Evolutionary conservation across 2,888 invertebrate genomes (phyloP).

Genomic region (Entomobrya proxima): DNA sequence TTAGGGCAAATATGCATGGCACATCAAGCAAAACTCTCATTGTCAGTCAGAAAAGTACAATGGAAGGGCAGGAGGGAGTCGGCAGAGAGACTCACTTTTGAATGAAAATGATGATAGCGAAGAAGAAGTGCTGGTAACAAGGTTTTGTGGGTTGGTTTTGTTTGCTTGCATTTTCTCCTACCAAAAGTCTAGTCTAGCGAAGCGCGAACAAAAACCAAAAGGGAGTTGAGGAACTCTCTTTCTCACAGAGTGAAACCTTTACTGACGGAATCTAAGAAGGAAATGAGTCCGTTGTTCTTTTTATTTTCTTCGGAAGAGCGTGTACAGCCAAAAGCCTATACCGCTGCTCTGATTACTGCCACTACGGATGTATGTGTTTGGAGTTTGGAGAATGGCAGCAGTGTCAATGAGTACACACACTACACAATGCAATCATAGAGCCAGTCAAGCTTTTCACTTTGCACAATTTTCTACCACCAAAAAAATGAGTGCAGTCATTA

Average conservation of each 20-base stretch:
- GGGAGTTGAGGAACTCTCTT: too few relatives aligned
- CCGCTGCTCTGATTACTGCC: not conserved
- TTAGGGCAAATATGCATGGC: too few relatives aligned
- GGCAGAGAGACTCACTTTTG: not conserved
- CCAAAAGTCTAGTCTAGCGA: too few relatives aligned
- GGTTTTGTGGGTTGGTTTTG: too few relatives aligned
- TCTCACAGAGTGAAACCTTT: too few relatives aligned
- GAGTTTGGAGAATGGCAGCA: not conserved
- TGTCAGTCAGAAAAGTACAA: not conserved
- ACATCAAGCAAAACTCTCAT: too few relatives aligned
- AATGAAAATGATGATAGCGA: too few relatives aligned
- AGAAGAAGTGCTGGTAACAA: conserved; percentile 3
- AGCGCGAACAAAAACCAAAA: not conserved
- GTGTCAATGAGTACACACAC: conserved; percentile 19
- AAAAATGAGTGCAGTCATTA: not conserved
- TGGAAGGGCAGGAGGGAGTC: too few relatives aligned
- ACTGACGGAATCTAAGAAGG: not conserved
- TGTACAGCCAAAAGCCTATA: too few relatives aligned
- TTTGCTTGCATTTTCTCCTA: not conserved
- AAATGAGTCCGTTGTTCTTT: not conserved
- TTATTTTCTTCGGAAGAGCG: not conserved
- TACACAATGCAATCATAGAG: too few relatives aligned
- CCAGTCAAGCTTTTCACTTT: not conserved
- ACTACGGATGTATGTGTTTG: not conserved
- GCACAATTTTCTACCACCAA: not conserved